Evolutionary conservation across 1,140 invertebrate genomes (phyloP).

Genomic region (Drosophila arizonae): DNA sequence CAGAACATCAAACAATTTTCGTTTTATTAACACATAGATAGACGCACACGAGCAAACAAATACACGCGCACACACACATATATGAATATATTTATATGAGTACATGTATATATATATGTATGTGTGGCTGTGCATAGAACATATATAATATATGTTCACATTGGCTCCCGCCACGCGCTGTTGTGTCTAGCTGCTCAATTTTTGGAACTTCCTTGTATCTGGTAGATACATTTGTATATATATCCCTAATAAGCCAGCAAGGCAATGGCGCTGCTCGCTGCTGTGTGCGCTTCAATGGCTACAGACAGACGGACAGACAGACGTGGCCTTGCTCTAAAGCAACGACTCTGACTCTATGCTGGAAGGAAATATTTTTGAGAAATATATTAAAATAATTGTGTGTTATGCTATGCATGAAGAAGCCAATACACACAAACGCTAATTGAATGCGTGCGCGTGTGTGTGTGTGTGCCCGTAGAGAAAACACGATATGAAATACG

Average conservation of each 20-base stretch:
- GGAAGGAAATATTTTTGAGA: constrained; percentile 53
- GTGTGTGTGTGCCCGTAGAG: constrained; percentile 37
- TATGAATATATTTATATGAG: not conserved
- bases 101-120: not conserved
- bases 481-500: constrained; percentile 31
- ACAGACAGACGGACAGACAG: constrained; percentile 5
- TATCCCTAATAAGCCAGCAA: constrained; percentile 57
- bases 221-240: constrained; percentile 67
- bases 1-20: constrained; percentile 80
- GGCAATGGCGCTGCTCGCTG: constrained; percentile 18
- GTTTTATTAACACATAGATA: constrained; percentile 68
- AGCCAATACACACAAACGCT: constrained; percentile 39
- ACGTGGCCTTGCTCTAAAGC: no score
- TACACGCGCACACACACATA: constrained; percentile 8
- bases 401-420: constrained; percentile 44
- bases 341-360: no score
- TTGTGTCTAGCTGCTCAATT: constrained; percentile 62
- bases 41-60: constrained; percentile 22
- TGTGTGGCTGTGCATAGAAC: not conserved
- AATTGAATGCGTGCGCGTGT: constrained; percentile 48
- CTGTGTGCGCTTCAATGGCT: constrained; percentile 39
- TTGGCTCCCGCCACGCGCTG: constrained; percentile 38
- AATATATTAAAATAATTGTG: constrained; percentile 58
- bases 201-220: constrained; percentile 45
- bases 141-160: not conserved